Conservation (phyloP, 2,113 vertebrate genomes). For the Leptobrachium ailaonicum region DNA sequence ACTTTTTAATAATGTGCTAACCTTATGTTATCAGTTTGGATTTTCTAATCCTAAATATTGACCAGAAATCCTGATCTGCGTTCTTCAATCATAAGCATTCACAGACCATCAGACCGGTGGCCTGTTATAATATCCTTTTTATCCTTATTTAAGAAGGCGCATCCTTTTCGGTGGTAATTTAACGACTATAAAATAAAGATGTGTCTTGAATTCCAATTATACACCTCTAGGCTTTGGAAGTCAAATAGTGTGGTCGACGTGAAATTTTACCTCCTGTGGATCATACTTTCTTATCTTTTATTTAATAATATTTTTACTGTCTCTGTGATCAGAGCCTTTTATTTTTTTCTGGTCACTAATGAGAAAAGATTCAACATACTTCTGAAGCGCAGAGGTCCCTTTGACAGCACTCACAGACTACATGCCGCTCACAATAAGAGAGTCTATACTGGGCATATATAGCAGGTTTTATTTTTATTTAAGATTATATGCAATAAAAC, state of each 20-base stretch:
- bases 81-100: no score
- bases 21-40: no score
- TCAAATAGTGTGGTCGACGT: neutral
- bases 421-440: neutral
- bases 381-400: constrained; percentile 3
- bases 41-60: no score
- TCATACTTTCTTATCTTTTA: neutral
- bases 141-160: no score
- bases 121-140: no score
- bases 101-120: no score
- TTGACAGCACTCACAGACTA: neutral
- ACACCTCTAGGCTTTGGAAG: neutral
- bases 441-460: neutral
- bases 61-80: no score
- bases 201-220: constrained; percentile 9
- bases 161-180: no score
- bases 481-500: no score
- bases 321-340: neutral
- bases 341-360: constrained; percentile 16
- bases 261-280: constrained; percentile 30
- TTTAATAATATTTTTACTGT: neutral
- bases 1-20: no score
- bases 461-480: no score
- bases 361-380: constrained; percentile 13
- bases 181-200: neutral